Conservation (phyloP, 2,113 vertebrate species). For the Vombatus ursinus region DNA sequence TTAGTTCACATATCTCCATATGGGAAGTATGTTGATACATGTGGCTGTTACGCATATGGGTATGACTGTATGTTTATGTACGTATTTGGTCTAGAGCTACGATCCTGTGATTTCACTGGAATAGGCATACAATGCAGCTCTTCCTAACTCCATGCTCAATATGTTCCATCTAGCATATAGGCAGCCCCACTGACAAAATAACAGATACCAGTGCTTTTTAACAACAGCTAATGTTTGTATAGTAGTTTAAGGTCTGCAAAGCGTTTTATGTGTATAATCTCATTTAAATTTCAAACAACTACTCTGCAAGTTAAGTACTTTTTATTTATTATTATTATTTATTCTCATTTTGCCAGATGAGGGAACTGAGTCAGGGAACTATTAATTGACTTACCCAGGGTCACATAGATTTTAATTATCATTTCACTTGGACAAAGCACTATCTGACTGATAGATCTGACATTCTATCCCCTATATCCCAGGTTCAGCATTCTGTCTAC, state of each 20-base stretch:
- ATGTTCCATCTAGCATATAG: not conserved
- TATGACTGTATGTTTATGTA: not conserved
- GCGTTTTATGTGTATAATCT: not conserved
- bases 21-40: not conserved
- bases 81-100: not conserved
- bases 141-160: not conserved
- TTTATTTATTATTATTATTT: too few relatives aligned
- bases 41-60: not conserved
- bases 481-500: not conserved
- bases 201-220: not conserved
- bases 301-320: too few relatives aligned
- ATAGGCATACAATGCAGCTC: not conserved
- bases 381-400: not conserved
- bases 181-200: not conserved
- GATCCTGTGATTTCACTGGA: not conserved
- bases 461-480: not conserved
- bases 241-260: not conserved
- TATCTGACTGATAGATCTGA: not conserved
- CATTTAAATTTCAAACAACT: not conserved
- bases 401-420: not conserved
- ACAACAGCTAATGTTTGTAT: not conserved
- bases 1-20: not conserved
- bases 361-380: not conserved
- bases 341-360: not conserved
- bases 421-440: not conserved